These are phyloP conservation scores for Hyles euphorbiae DNA, from an alignment of 1,140 invertebrate species.

Conservation along the genomic window DNA sequence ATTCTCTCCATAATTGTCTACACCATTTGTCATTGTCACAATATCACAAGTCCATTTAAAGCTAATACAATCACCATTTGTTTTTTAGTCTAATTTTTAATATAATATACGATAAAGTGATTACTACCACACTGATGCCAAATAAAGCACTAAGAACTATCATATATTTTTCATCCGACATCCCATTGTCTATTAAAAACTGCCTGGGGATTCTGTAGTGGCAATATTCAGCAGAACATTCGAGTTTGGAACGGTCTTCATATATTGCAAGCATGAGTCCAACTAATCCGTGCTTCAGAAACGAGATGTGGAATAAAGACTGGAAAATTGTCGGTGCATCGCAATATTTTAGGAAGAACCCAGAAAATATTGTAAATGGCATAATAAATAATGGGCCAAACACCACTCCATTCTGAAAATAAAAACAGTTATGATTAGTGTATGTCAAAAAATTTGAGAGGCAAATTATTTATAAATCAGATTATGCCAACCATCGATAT, in stretches of 20 bases:
- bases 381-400: conserved; percentile 89
- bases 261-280: conserved; percentile 79
- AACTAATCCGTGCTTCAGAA: conserved; percentile 85
- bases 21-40: too few relatives aligned
- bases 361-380: conserved; percentile 91
- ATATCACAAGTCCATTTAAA: too few relatives aligned
- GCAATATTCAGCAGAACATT: conserved; percentile 81
- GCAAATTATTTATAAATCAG: too few relatives aligned
- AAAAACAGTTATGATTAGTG: conserved; percentile 12
- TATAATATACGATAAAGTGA: conserved; percentile 80
- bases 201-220: conserved; percentile 82
- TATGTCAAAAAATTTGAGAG: too few relatives aligned
- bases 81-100: conserved; percentile 80
- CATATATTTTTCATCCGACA: conserved; percentile 81
- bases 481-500: too few relatives aligned
- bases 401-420: conserved; percentile 85
- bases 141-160: conserved; percentile 75
- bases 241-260: conserved; percentile 80
- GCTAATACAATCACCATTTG: conserved; percentile 47
- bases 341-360: conserved; percentile 91
- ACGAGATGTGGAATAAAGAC: conserved; percentile 93
- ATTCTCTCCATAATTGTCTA: background rate
- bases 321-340: conserved; percentile 87
- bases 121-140: conserved; percentile 78
- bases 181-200: conserved; percentile 84